Evolutionary conservation across 2,797 vertebrate genomes (phyloP).

Genomic region (Premnoplex brunnescens): DNA sequence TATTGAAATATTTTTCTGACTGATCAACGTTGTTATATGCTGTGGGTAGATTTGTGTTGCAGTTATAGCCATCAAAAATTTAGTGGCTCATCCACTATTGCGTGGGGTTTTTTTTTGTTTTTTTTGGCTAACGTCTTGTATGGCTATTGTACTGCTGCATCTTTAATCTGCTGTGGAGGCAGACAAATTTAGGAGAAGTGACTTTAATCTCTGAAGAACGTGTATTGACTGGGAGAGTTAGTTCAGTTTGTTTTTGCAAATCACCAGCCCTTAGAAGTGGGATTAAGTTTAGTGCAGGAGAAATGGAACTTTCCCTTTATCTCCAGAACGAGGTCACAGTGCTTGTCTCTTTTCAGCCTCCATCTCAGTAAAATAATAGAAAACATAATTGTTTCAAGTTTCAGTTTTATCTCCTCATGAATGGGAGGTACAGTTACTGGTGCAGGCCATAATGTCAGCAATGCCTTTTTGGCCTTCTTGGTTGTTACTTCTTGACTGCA

Average conservation of each 20-base stretch:
- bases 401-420: neutral
- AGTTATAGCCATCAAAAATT: neutral
- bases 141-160: neutral
- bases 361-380: neutral
- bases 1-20: neutral
- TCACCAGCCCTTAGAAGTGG: neutral
- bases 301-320: neutral
- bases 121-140: neutral
- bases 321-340: neutral
- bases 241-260: constrained; percentile 34
- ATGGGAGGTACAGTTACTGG: neutral
- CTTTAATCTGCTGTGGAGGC: constrained; percentile 15
- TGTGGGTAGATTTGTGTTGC: neutral
- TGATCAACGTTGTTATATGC: rapidly evolving
- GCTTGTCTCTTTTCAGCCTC: neutral
- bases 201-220: neutral
- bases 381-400: neutral
- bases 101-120: too few relatives aligned
- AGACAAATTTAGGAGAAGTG: neutral
- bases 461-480: neutral
- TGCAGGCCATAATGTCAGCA: neutral
- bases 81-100: neutral
- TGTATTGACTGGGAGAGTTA: neutral
- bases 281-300: constrained; percentile 5
- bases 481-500: neutral